Percentiles rank a stretch among this genome's conserved stretches.
Conservation (phyloP, 1,140 invertebrate species). For the Drosophila subobscura region DNA sequence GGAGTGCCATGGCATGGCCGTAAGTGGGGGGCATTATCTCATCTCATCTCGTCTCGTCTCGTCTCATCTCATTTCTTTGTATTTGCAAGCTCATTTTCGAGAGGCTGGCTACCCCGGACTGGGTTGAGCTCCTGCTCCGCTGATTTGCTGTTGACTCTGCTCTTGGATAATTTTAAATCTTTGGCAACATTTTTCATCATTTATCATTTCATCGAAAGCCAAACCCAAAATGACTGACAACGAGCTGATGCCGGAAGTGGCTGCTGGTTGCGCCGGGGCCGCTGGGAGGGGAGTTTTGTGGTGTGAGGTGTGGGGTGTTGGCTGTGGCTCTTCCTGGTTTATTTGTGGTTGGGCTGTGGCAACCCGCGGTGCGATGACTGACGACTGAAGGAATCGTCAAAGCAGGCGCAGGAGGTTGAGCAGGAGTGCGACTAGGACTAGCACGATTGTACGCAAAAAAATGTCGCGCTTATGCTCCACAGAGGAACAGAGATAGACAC, state of each 20-base stretch:
- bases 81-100: slow-evolving; percentile 72
- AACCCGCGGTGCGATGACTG: slow-evolving; percentile 65
- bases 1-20: slow-evolving; percentile 6
- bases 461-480: slow-evolving; percentile 61
- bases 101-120: background rate
- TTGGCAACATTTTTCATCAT: slow-evolving; percentile 83
- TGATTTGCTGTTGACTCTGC: slow-evolving; percentile 74
- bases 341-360: slow-evolving; percentile 59
- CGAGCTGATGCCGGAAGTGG: slow-evolving; percentile 64
- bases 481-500: background rate
- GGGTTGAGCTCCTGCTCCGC: background rate
- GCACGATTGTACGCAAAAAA: slow-evolving; percentile 59
- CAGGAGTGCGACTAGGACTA: slow-evolving; percentile 17
- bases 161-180: slow-evolving; percentile 80
- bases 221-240: slow-evolving; percentile 82
- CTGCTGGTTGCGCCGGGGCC: slow-evolving; percentile 4
- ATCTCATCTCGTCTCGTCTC: background rate
- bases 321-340: slow-evolving; percentile 23
- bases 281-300: background rate
- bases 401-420: background rate
- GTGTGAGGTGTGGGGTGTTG: too few relatives aligned
- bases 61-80: slow-evolving; percentile 18
- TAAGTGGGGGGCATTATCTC: slow-evolving; percentile 18
- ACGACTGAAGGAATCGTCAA: slow-evolving; percentile 40
- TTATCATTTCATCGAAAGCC: slow-evolving; percentile 83